phyloP scores from a whole-genome alignment of 1,140 invertebrate genomes.

The Drosophila lini region DNA sequence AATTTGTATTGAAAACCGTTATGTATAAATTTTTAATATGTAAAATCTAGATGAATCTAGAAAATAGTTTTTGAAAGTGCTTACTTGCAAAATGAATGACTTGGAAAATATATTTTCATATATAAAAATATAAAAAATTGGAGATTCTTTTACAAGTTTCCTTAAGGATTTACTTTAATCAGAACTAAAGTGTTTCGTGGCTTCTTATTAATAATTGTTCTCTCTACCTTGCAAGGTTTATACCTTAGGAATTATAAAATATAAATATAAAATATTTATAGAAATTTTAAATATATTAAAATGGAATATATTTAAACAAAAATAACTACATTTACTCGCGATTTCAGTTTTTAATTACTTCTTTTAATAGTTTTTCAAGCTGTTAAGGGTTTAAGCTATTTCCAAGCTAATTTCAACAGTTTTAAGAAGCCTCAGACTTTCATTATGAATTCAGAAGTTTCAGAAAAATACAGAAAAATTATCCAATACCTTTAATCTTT shows the following conservation, averaged over 20 bases:
- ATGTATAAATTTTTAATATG: no score
- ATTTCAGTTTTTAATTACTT: not conserved
- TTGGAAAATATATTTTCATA: not conserved
- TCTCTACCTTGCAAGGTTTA: not conserved
- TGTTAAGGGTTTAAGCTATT: not conserved
- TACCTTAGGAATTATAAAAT: no score
- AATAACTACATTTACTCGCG: no score
- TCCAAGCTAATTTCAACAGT: no score
- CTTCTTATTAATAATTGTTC: no score
- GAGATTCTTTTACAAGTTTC: not conserved
- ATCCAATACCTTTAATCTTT: accelerated
- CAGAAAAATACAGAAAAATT: not conserved
- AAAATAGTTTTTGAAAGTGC: no score
- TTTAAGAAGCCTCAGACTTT: not conserved
- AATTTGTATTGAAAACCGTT: no score
- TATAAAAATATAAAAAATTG: not conserved
- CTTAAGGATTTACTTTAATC: not conserved
- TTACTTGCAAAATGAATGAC: no score
- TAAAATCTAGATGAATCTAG: no score
- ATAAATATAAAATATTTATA: no score
- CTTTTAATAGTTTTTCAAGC: not conserved
- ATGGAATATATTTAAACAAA: not conserved
- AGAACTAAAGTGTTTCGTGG: not conserved
- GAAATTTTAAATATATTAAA: not conserved
- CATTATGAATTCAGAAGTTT: no score